These are phyloP conservation scores for Psococerastis gibbosa DNA, from an alignment of 2,888 invertebrate species.

Conservation along the genomic window DNA sequence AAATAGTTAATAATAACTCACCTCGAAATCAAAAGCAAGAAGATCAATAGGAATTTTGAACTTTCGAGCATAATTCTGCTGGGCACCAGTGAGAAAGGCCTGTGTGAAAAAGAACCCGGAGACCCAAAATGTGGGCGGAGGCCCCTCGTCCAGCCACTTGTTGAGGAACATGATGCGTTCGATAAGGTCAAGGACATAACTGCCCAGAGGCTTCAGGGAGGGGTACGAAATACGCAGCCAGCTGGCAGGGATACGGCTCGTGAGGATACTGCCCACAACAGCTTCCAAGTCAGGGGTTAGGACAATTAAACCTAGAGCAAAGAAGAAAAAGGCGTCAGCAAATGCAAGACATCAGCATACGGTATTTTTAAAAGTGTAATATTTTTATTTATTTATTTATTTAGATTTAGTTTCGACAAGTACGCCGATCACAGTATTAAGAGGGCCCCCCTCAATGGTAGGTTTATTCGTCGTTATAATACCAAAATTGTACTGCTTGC, in stretches of 20 bases:
- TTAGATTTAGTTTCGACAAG: no score
- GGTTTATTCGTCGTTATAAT: no score
- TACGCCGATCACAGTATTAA: no score
- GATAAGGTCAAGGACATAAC: slow-evolving; percentile 31
- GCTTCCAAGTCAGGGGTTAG: slow-evolving; percentile 74
- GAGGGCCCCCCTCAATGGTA: no score
- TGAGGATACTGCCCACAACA: slow-evolving; percentile 62
- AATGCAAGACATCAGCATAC: no score
- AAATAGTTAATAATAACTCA: no score
- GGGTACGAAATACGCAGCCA: slow-evolving; percentile 83
- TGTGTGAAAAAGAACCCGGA: slow-evolving; percentile 92
- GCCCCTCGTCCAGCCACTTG: slow-evolving; percentile 68
- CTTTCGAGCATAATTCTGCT: slow-evolving; percentile 84
- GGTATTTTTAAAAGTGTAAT: no score
- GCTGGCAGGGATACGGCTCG: slow-evolving; percentile 60
- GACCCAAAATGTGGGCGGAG: slow-evolving; percentile 72
- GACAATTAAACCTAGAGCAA: slow-evolving; percentile 75
- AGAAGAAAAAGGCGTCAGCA: no score
- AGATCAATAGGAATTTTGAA: slow-evolving; percentile 83
- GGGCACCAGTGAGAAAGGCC: slow-evolving; percentile 83
- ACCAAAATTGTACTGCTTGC: no score
- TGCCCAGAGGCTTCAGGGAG: slow-evolving; percentile 73
- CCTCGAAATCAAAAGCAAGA: slow-evolving; percentile 61
- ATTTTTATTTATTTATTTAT: no score
- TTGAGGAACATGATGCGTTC: slow-evolving; percentile 22